phyloP scores from a whole-genome alignment of 2,797 vertebrate genomes.

The Helicolenus hilgendorfi region DNA sequence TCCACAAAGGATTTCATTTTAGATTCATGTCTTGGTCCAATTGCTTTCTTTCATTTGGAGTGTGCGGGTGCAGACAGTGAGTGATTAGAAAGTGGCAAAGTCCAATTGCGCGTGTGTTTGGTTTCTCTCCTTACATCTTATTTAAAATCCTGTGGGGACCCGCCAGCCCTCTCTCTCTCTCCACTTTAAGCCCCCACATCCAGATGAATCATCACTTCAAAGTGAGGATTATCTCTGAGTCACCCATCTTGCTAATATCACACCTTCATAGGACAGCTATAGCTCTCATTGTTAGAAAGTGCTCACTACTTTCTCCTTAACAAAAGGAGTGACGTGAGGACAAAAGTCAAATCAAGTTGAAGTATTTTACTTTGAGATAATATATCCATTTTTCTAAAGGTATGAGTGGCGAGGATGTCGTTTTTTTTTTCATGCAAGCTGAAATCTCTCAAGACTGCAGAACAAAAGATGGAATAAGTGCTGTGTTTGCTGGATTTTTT shows the following conservation, averaged over 20 bases:
- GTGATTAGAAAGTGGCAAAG: slow-evolving; percentile 30
- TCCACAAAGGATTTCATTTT: slow-evolving; percentile 12
- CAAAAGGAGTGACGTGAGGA: slow-evolving; percentile 40
- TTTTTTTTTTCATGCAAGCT: not conserved
- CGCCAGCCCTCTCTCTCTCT: not conserved
- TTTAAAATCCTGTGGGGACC: slow-evolving; percentile 45
- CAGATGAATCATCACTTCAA: slow-evolving; percentile 70
- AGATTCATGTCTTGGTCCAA: slow-evolving; percentile 22
- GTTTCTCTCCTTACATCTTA: slow-evolving; percentile 25
- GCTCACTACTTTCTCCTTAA: slow-evolving; percentile 13
- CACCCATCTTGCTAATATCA: slow-evolving; percentile 44
- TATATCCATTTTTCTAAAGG: slow-evolving; percentile 16
- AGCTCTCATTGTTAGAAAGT: slow-evolving; percentile 30
- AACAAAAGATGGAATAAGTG: slow-evolving; percentile 11
- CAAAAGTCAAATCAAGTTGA: slow-evolving; percentile 33
- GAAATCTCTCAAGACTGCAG: not conserved
- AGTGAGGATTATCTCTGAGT: slow-evolving; percentile 66
- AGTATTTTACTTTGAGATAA: slow-evolving; percentile 28
- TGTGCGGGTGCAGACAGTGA: slow-evolving; percentile 20
- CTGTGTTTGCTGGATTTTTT: slow-evolving; percentile 1
- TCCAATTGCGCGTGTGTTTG: slow-evolving; percentile 42
- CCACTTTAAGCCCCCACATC: slow-evolving; percentile 41
- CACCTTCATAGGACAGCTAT: slow-evolving; percentile 12
- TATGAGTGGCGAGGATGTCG: not conserved
- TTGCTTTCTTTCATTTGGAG: slow-evolving; percentile 37